phyloP scores from a whole-genome alignment of 2,888 invertebrate genomes.

The Pristionchus maxplancki region DNA sequence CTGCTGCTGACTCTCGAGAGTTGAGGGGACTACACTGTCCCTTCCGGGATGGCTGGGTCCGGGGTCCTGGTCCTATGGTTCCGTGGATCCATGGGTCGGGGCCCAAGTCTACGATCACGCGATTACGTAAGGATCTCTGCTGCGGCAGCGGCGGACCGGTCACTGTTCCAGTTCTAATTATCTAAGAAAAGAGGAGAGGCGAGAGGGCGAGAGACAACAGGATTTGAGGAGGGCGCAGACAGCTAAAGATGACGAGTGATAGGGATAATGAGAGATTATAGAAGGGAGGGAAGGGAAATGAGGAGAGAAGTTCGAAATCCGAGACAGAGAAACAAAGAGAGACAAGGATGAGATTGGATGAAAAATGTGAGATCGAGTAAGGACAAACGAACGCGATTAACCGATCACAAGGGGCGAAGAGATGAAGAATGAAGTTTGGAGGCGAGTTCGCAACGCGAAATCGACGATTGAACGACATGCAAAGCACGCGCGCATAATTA shows the following conservation, averaged over 20 bases:
- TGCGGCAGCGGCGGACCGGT: slow-evolving; percentile 19
- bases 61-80: no score
- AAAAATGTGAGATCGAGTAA: not conserved
- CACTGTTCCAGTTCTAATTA: slow-evolving; percentile 50
- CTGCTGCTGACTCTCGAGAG: not conserved
- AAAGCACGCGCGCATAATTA: not conserved
- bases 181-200: not conserved
- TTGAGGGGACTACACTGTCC: not conserved
- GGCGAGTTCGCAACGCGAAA: slow-evolving; percentile 15
- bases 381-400: not conserved
- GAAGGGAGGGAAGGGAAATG: not conserved
- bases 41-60: not conserved
- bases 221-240: not conserved
- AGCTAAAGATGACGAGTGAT: slow-evolving; percentile 10
- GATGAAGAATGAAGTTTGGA: not conserved
- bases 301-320: not conserved
- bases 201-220: not conserved
- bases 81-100: no score
- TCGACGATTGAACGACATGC: not conserved
- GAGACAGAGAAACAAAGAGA: not conserved
- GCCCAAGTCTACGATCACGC: not conserved
- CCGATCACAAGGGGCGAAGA: not conserved
- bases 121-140: slow-evolving; percentile 20
- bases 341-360: not conserved
- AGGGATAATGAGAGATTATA: slow-evolving; percentile 26